Base-by-base conservation (phyloP, 2,888 invertebrate genomes). In the Harpagoxenus sublaevis region DNA sequence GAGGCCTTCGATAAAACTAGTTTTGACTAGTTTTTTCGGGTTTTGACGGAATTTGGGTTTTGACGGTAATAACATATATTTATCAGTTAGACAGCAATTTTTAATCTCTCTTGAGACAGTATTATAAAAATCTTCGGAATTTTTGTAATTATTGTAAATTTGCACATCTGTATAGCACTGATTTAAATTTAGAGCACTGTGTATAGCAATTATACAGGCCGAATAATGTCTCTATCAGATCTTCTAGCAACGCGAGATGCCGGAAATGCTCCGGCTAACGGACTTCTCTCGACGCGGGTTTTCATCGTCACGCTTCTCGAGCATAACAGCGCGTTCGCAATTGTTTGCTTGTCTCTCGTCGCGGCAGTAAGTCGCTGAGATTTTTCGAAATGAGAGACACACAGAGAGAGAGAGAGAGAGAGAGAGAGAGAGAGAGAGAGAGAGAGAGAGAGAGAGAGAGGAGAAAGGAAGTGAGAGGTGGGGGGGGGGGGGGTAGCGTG, bases 311-410 rank as follows among this genome's bases (percentile, higher is more conserved):
- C 45, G 45, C 23, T 60, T 1, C 35, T 81, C 48, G 48, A 60
- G 48, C 73, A 70, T 78, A 81, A 81, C 53, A 73, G 39, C 35
- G 12, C 57, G 28, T 60, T 73, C 48, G 48, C 74, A 48, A 71
- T 79, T 73, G 74, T 73, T 81, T 60, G 60, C 60, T 39, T 39
- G 60, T 73, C 28, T 73, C 48, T 81, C 55, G 12, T 73, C 60
- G 18, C 28, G 23, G 48, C 23, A 73, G 45, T 60, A 12, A 60
- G 35, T 79, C 15, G 35, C 35, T 39, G 35, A 60, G 48, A 71
- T 79, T 79, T 79, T 73, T 71, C 35, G 35, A 35, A 48, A 79
- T 18, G 4, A 39, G 0, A 60, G 15, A 9, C 8, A 28, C 31
- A 62, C 28, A 15, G 12, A n/a, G n/a, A 53, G 12, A 28, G 42